Base-by-base conservation (phyloP, 2,888 invertebrate species). In the Lutraria lutraria region DNA sequence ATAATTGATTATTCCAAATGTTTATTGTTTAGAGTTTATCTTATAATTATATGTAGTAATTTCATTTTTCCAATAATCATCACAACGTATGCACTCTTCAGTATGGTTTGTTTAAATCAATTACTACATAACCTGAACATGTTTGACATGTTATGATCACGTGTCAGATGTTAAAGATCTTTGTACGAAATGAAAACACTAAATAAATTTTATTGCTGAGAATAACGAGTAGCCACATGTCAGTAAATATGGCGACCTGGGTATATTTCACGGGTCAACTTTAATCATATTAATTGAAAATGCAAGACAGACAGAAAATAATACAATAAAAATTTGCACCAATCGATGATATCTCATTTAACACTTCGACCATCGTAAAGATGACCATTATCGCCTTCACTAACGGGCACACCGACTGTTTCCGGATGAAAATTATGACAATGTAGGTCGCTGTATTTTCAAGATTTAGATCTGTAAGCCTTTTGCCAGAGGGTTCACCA, bases 221-320 rank as follows among this genome's bases (percentile, higher is more conserved):
- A 25, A 76, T 76, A 76, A 76, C 76, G 16, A 76, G 76, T 16
- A 31, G 34, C 76, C 76, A 76, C 31, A 76, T 76, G 76, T 19
- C 76, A 76, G 76, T 76, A 31, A 31, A 76, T 34, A 34, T 34
- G 76, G 29, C 6, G 19, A 31, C 34, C 13, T 76, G 19, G 34
- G 34, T 31, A 76, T 34, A 76, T 76, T 76, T 76, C 76, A 76
- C 76, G 76, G 76, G 76, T 76, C 76, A 76, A 76, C 29, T 19
- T 76, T 76, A 76, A 76, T 76, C 76, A 76, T 31, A 76, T 76
- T 76, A 76, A 76, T 76, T 76, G 76, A 76, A 76, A 76, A 76
- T 34, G 34, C 76, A 76, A 34, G 76, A 31, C 76, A 76, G 31
- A 31, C 76, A 25, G 31, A 76, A 76, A 76, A 76, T 72, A 76